These are phyloP conservation scores for Empidonax traillii DNA, from an alignment of 2,113 vertebrate genomes.

Conservation along the genomic window DNA sequence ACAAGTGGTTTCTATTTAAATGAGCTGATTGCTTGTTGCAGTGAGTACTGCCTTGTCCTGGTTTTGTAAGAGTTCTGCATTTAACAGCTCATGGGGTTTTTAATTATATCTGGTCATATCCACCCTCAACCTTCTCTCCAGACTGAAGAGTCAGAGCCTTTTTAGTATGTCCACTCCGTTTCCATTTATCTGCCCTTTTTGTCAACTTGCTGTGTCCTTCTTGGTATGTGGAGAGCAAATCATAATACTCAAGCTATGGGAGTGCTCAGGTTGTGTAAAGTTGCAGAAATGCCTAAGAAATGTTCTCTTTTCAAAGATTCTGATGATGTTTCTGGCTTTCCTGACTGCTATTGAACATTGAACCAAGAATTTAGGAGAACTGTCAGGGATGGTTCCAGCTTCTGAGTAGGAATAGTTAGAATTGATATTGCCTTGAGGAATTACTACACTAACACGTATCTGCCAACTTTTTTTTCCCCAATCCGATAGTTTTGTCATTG, in stretches of 20 bases:
- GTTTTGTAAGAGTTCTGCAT: background rate
- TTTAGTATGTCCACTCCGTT: background rate
- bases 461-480: background rate
- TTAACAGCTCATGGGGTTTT: background rate
- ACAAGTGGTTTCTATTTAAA: background rate
- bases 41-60: background rate
- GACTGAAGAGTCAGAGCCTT: background rate
- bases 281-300: background rate
- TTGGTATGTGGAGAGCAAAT: background rate
- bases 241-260: background rate
- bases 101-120: background rate
- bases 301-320: background rate
- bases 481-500: background rate
- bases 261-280: rapidly evolving
- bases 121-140: background rate
- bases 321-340: background rate
- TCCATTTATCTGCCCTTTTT: background rate
- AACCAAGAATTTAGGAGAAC: background rate
- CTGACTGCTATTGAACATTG: background rate
- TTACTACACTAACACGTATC: background rate
- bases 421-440: background rate
- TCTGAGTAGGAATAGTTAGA: background rate
- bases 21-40: background rate
- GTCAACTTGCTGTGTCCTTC: background rate
- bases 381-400: background rate